Base-by-base conservation (phyloP, 1,140 invertebrate species). In the Bombus fervidus region DNA sequence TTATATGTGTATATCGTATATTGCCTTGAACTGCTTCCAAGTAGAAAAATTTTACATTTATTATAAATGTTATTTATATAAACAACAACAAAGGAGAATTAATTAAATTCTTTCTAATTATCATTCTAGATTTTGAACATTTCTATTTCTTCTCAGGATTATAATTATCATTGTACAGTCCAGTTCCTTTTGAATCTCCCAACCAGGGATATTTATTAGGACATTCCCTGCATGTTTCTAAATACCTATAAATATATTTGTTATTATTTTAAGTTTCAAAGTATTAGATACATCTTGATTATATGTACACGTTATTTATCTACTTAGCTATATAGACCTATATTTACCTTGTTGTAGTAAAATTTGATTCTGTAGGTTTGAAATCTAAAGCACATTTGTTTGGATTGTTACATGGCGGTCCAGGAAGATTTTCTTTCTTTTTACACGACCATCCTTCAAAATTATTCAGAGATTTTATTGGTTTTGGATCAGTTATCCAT, bases 401-500 rank as follows among this genome's bases (percentile, higher is more conserved):
- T 80, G 98, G 95, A 83, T 97, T 96, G 89, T 97, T 98, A 93
- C 98, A 99, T 0, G 98, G 96, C 39, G 96, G 95, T 43, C 97
- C 96, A 37, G 97, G 96, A 47, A 97, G 94, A 84, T 96, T 96
- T 53, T 97, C 95, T 86, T 96, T 96, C 91, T 97, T 97, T 81
- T 97, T 97, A 93, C 98, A 98, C 62, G 96, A 96, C 98, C 98
- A 98, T 6, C 97, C 95, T 86, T 98, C 98, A 90, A 97, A 98
- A 88, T 96, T 97, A 89, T 95, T 96, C 3, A 98, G 92, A 25
- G 96, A 94, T 88, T 97, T 97, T 5, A 96, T 92, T 28, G 97
- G 95, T 92, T 97, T 97, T 1, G 98, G 98, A 91, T 98, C 98
- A 5, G 98, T 98, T 94, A 99, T 98, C 98, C 98, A 99, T 28